Conservation (phyloP, 2,888 invertebrate genomes). For the Cosmia trapezina region DNA sequence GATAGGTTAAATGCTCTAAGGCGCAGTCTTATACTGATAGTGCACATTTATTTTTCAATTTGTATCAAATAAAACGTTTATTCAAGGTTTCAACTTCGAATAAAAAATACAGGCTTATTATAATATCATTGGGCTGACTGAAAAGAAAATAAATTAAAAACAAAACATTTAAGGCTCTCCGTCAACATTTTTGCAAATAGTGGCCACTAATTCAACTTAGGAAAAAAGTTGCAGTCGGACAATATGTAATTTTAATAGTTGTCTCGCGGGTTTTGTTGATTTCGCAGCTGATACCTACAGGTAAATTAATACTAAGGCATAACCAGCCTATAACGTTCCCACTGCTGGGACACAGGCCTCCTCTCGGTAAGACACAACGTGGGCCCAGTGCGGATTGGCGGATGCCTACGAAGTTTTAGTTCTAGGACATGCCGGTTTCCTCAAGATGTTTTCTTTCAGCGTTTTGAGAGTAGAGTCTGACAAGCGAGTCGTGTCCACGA, state of each 20-base stretch:
- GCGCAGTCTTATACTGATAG: too few species aligned
- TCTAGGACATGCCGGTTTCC: too few species aligned
- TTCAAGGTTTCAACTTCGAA: background rate
- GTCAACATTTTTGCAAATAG: background rate
- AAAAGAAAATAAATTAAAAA: constrained; percentile 3
- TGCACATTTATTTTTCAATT: background rate
- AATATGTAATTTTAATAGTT: background rate
- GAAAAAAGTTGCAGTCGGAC: background rate
- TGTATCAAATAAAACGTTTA: background rate
- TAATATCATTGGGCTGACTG: too few species aligned
- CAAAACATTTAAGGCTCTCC: background rate
- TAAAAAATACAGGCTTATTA: background rate
- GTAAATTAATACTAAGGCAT: constrained; percentile 1
- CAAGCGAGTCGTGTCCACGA: too few species aligned
- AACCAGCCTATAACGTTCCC: too few species aligned
- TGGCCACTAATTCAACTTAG: background rate
- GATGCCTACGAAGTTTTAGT: too few species aligned
- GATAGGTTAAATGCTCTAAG: too few species aligned
- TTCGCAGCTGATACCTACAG: background rate
- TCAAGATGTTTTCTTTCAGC: too few species aligned
- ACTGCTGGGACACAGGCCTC: too few species aligned
- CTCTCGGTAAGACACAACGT: too few species aligned
- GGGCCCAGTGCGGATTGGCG: too few species aligned
- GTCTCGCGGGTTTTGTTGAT: background rate
- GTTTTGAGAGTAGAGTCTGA: too few species aligned